These are phyloP conservation scores for Machaerirhynchus nigripectus DNA, from an alignment of 2,113 vertebrate genomes.

Conservation along the genomic window DNA sequence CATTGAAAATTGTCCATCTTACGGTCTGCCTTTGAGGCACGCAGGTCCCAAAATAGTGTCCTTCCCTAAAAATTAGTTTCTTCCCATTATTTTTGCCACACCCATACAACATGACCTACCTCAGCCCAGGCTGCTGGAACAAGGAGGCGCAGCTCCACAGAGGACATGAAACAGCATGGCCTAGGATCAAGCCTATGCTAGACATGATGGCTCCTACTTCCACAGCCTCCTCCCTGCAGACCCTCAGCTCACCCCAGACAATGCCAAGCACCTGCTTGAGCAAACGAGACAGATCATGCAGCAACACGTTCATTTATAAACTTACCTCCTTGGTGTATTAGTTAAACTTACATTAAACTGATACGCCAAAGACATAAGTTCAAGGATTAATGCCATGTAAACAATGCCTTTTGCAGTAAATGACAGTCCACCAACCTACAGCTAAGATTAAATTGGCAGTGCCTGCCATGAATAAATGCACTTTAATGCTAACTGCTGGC, in stretches of 20 bases:
- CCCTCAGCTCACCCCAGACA: background rate
- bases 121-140: background rate
- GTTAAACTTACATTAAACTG: background rate
- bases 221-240: background rate
- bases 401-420: background rate
- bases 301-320: background rate
- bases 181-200: fast-evolving
- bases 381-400: background rate
- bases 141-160: background rate
- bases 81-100: background rate
- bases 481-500: background rate
- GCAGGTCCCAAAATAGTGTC: background rate
- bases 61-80: background rate
- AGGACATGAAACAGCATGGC: background rate
- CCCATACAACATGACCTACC: background rate
- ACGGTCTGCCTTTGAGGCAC: background rate
- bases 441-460: background rate
- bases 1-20: background rate
- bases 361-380: background rate
- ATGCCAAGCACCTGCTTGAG: background rate
- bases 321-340: background rate
- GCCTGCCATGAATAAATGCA: background rate
- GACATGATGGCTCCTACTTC: background rate
- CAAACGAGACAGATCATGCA: background rate
- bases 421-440: background rate